Evolutionary conservation across 2,113 vertebrate genomes (phyloP).

Genomic region (Daubentonia madagascariensis): DNA sequence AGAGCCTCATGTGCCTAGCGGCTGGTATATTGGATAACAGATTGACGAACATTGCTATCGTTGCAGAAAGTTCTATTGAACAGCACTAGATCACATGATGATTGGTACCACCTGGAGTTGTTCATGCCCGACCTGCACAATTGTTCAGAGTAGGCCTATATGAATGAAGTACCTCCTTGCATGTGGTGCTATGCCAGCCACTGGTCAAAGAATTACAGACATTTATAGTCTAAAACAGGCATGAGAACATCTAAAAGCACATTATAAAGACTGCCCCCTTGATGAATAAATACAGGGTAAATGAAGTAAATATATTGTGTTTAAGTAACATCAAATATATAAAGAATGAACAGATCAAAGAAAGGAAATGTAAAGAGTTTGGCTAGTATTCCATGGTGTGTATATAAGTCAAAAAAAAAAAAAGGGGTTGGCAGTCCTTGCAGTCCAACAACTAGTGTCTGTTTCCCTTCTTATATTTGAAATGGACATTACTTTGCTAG

Average conservation of each 20-base stretch:
- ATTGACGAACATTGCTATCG: not conserved
- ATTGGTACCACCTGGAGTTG: not conserved
- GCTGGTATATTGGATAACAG: not conserved
- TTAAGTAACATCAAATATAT: not conserved
- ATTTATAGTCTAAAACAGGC: not conserved
- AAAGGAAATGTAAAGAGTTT: not conserved
- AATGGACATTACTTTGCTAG: not conserved
- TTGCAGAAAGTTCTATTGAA: not conserved
- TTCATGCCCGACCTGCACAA: not conserved
- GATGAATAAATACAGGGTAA: not conserved
- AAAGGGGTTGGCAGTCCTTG: not conserved
- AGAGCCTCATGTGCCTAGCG: not conserved
- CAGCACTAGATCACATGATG: rapidly evolving
- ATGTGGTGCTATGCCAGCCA: not conserved
- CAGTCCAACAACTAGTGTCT: not conserved
- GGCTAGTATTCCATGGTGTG: no score
- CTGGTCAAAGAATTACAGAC: not conserved
- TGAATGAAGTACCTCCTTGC: not conserved
- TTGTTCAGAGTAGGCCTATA: rapidly evolving
- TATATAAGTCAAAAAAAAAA: no score
- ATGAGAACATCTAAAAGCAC: not conserved
- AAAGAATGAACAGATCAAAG: not conserved
- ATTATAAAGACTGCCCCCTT: not conserved
- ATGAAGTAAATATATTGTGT: not conserved
- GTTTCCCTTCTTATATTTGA: slow-evolving; percentile 1